Conservation (phyloP, 2,797 vertebrate species). For the Channallabes apus region DNA sequence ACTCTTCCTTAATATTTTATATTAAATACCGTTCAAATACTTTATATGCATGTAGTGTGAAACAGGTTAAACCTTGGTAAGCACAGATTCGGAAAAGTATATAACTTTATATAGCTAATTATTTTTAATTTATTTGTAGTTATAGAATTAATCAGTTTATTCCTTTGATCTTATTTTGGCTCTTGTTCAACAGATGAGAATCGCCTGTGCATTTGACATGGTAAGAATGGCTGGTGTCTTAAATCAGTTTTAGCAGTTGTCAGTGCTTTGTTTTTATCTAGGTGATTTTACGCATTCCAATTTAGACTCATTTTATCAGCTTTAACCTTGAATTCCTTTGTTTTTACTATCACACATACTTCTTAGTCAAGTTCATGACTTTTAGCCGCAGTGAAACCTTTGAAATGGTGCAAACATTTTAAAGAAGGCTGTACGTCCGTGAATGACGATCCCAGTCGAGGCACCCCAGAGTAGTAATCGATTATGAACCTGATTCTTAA, state of each 20-base stretch:
- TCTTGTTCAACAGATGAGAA: conserved; percentile 42
- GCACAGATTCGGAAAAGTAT: neutral
- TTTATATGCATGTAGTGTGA: neutral
- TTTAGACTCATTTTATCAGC: conserved; percentile 29
- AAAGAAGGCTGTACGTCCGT: too few species aligned
- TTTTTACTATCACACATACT: conserved; percentile 15
- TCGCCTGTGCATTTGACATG: conserved; percentile 58
- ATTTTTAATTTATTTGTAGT: neutral
- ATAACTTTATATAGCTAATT: neutral
- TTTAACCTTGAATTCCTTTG: conserved; percentile 33
- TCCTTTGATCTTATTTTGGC: neutral
- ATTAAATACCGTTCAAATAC: neutral
- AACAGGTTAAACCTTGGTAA: neutral
- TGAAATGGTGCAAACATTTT: too few species aligned
- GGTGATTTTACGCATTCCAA: conserved; percentile 38
- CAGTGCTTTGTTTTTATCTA: neutral
- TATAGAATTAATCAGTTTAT: neutral
- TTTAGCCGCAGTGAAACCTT: too few species aligned
- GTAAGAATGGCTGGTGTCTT: conserved; percentile 45
- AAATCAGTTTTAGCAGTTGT: conserved; percentile 54
- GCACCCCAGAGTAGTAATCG: too few species aligned
- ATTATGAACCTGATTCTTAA: too few species aligned
- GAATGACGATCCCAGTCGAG: too few species aligned
- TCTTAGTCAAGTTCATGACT: neutral
- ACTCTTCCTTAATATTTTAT: neutral